Evolutionary conservation across 2,797 vertebrate genomes (phyloP).

Genomic region (Gadopsis bispinosus): DNA sequence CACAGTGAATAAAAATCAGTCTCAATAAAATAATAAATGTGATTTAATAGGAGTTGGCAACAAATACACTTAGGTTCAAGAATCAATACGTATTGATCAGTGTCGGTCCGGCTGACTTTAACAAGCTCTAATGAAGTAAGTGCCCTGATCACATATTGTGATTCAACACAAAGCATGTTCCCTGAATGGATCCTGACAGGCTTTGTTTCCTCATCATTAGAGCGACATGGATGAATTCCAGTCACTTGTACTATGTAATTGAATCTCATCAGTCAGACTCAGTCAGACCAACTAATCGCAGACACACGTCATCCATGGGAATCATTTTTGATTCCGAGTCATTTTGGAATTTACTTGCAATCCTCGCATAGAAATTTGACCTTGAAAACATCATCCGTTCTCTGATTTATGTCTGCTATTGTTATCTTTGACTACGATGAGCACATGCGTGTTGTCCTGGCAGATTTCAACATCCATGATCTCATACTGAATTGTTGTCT

Average conservation of each 20-base stretch:
- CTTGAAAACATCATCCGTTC: neutral
- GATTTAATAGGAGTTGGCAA: neutral
- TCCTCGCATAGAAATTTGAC: neutral
- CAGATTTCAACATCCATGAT: neutral
- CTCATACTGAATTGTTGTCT: neutral
- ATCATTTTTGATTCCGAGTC: neutral
- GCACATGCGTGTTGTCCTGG: neutral
- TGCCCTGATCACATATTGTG: neutral
- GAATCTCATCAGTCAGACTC: neutral
- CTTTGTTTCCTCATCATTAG: neutral
- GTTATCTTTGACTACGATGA: neutral
- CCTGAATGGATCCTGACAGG: neutral
- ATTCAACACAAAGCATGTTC: neutral
- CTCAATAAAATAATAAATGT: neutral
- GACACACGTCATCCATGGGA: neutral
- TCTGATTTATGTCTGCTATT: neutral
- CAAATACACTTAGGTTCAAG: neutral
- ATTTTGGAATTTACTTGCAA: neutral
- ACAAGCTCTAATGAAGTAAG: neutral
- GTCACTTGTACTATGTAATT: neutral
- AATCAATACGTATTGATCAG: neutral
- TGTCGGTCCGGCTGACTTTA: neutral
- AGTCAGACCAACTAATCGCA: neutral
- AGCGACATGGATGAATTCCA: neutral
- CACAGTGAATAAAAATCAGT: slow-evolving; percentile 7